Conservation (phyloP, 92 coral and sea anemone species). For the Epizoanthus fatuus region DNA sequence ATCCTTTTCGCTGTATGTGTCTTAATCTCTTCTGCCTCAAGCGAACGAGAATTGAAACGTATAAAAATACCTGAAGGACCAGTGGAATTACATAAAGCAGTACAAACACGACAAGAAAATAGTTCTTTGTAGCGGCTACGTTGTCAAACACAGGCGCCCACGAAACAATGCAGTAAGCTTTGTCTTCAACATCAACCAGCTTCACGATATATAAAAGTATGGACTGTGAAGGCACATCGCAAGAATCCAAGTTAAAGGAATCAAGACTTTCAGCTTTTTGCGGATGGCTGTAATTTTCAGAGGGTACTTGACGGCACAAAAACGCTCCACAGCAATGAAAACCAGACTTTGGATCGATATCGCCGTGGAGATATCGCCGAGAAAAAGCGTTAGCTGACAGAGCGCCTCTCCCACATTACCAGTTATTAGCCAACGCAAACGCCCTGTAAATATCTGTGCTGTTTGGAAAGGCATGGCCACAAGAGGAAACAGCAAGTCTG, state of each 20-base stretch:
- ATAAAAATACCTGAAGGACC: background rate
- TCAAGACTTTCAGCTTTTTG: background rate
- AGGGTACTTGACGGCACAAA: slow-evolving; percentile 25
- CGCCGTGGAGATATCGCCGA: slow-evolving; percentile 22
- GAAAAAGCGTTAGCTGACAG: slow-evolving; percentile 13
- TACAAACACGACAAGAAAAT: slow-evolving; percentile 1
- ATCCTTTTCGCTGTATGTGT: background rate
- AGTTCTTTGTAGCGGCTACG: background rate
- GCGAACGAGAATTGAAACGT: background rate
- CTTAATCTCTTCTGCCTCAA: background rate
- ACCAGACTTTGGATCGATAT: slow-evolving; percentile 18
- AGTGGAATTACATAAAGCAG: background rate
- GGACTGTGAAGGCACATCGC: slow-evolving; percentile 7
- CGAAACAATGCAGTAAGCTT: background rate
- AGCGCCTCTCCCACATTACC: background rate
- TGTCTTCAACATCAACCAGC: background rate
- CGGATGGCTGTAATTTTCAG: background rate
- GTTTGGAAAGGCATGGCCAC: slow-evolving; percentile 24
- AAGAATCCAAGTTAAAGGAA: slow-evolving; percentile 15
- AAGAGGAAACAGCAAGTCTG: slow-evolving; percentile 23
- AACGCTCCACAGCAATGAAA: slow-evolving; percentile 17
- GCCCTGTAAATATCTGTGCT: slow-evolving; percentile 22
- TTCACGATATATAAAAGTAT: slow-evolving; percentile 11
- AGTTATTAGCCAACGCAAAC: slow-evolving; percentile 2
- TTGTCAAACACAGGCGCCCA: slow-evolving; percentile 25